phyloP scores from a whole-genome alignment of 23 tunicate species.

The Corella eumyota region DNA sequence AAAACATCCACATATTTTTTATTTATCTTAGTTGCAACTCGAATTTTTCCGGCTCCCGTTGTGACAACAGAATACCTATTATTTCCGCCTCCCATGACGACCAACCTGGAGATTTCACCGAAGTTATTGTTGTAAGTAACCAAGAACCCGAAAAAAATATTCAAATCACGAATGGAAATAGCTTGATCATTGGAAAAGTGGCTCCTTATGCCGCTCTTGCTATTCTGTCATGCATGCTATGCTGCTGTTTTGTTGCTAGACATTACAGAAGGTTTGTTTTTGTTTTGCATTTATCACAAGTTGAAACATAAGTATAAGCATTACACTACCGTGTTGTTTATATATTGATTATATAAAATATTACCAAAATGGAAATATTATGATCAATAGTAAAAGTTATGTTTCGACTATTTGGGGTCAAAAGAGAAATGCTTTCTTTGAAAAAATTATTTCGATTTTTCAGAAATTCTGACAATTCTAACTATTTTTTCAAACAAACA shows the following conservation, averaged over 20 bases:
- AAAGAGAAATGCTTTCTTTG: too few relatives aligned
- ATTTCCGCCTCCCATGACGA: neutral
- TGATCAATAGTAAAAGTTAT: too few relatives aligned
- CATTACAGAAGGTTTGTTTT: conserved; percentile 15
- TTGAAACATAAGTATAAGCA: too few relatives aligned
- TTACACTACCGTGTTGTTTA: too few relatives aligned
- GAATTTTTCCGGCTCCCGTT: neutral
- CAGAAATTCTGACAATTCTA: too few relatives aligned
- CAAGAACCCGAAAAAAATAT: too few relatives aligned
- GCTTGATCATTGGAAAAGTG: conserved; percentile 5
- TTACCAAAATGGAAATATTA: too few relatives aligned
- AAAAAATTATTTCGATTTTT: too few relatives aligned
- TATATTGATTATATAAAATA: too few relatives aligned
- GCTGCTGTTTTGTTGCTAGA: conserved; percentile 12
- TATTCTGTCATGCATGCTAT: conserved; percentile 11
- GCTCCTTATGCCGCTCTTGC: conserved; percentile 24
- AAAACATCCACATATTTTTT: neutral
- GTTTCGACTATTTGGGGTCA: too few relatives aligned
- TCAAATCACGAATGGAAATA: neutral
- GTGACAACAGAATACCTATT: neutral
- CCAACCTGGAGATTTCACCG: neutral
- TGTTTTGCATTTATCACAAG: too few relatives aligned
- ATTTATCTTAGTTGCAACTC: conserved; percentile 4
- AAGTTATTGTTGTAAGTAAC: neutral
- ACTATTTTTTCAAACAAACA: too few relatives aligned